phyloP scores from a whole-genome alignment of 2,797 vertebrate genomes.

The Ficedula albicollis region DNA sequence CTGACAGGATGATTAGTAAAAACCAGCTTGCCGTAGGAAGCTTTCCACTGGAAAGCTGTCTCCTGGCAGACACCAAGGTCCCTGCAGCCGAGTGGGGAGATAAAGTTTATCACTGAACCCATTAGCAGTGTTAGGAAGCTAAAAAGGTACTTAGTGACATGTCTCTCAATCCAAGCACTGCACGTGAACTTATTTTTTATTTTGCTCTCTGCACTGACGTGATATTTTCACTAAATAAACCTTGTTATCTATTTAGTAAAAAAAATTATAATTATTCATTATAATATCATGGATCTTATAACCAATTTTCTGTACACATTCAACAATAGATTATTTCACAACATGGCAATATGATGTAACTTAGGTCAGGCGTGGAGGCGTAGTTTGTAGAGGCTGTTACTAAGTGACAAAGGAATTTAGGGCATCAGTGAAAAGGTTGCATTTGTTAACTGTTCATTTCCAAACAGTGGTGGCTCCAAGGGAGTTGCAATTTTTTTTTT shows the following conservation, averaged over 20 bases:
- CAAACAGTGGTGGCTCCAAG: background rate
- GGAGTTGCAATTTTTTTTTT: background rate
- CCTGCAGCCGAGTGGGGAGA: background rate
- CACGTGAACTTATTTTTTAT: background rate
- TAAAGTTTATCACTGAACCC: background rate
- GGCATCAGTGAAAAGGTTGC: background rate
- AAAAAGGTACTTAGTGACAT: fast-evolving
- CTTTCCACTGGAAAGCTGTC: background rate
- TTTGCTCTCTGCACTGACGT: background rate
- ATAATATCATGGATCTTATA: background rate
- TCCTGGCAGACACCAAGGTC: background rate
- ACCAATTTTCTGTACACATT: background rate
- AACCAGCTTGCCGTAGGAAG: background rate
- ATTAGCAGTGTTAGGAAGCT: background rate
- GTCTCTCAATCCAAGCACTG: background rate
- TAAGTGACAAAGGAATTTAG: conserved; percentile 33
- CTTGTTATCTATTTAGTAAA: background rate
- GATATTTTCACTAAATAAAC: background rate
- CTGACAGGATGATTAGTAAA: background rate
- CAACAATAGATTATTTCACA: background rate
- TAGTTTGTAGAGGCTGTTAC: background rate
- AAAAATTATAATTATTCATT: background rate
- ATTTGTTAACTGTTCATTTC: background rate
- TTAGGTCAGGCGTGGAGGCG: background rate
- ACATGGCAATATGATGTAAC: background rate